A percentile compares a stretch with the other conserved stretches of the same genome.
phyloP scores from a whole-genome alignment of 1,140 invertebrate genomes.

The Aleiodes sp. region DNA sequence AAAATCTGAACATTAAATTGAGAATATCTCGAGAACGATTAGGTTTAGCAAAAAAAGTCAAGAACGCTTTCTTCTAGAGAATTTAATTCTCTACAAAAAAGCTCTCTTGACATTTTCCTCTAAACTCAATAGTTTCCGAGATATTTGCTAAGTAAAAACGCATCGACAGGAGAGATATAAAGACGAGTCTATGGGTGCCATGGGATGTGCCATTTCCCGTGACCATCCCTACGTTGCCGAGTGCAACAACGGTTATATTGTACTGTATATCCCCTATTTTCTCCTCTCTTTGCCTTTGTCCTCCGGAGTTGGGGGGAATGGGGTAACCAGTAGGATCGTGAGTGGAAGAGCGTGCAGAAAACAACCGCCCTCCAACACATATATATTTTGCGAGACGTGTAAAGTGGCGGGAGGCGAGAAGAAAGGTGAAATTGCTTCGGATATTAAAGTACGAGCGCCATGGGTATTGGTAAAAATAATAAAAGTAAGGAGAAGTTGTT shows the following conservation, averaged over 20 bases:
- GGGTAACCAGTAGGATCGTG: conserved; percentile 35
- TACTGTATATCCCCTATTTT: neutral
- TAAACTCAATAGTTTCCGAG: too few relatives aligned
- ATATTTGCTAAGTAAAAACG: too few relatives aligned
- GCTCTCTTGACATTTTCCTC: too few relatives aligned
- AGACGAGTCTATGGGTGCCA: conserved; percentile 45
- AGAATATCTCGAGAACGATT: too few relatives aligned
- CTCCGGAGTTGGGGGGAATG: neutral
- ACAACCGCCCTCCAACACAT: neutral
- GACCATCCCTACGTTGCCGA: conserved; percentile 45
- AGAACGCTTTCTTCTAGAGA: too few relatives aligned
- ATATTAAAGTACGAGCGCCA: conserved; percentile 21
- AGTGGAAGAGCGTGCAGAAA: conserved; percentile 48
- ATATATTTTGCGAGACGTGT: conserved; percentile 9
- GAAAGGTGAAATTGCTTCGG: conserved; percentile 9
- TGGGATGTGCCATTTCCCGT: conserved; percentile 46
- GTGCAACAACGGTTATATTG: conserved; percentile 10
- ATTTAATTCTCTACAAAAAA: too few relatives aligned
- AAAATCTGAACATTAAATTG: too few relatives aligned
- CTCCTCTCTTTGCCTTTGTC: neutral
- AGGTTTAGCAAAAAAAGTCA: too few relatives aligned
- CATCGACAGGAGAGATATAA: conserved; percentile 37
- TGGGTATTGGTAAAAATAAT: neutral
- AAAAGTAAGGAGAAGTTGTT: too few relatives aligned
- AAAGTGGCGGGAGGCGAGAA: neutral